Base-by-base conservation (phyloP, 2,888 invertebrate genomes). In the Sesia bembeciformis region DNA sequence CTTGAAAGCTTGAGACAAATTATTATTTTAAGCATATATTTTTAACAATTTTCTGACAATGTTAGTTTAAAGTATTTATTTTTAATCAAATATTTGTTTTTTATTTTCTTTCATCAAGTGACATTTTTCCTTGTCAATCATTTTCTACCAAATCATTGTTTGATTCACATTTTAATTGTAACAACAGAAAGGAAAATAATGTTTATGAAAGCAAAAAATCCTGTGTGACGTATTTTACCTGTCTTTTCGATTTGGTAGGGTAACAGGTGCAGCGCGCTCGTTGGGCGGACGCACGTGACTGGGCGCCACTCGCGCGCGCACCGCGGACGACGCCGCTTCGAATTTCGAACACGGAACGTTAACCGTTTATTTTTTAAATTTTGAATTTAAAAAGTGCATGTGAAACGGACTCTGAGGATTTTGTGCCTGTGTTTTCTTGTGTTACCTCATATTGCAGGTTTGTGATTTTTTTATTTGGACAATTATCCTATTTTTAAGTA, bases 291-390 rank as follows among this genome's bases (percentile, higher is more conserved):
- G 80, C 83, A 80, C 78, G 82, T 76, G 80, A 82, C 77, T 72
- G 72, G 76, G 65, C 77, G 82, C 77, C 88, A 88, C 78, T 87
- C 87, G 86, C 79, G 87, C 84, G 87, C 84, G 83, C 78, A 79
- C 86, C 78, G 81, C 78, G 78, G 78, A 75, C 77, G 74, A 68
- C 74, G 77, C 78, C 84, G 84, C 81, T 81, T 74, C 81, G 73
- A 75, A 73, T 68, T 76, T 72, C 65, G 70, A 74, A 75, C 67
- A 60, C 74, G 71, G 76, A 73, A 74, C 81, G 77, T 73, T 74
- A 74, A 72, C 72, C 76, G 80, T 70, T 74, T 66, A 6, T 63
- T 67, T 74, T 73, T 74, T 66, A 62, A 66, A 72, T 72, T 67
- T 60, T 39, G 23, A 68, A 69, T 67, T 68, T 67, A 65, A 67